These are phyloP conservation scores for Philereme vetulata DNA, from an alignment of 2,888 invertebrate species.

Conservation along the genomic window DNA sequence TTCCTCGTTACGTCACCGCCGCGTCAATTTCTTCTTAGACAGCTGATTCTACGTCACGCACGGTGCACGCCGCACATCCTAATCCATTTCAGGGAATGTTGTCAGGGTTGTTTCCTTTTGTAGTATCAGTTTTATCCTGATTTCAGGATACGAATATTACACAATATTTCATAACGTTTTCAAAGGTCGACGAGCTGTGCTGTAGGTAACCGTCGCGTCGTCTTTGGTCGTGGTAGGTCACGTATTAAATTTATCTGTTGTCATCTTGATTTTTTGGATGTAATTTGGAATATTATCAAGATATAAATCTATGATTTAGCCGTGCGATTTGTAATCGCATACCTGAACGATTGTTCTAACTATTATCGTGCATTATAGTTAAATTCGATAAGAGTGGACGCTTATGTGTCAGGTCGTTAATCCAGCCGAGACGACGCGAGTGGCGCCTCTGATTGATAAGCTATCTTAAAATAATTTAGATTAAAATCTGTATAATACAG, in stretches of 20 bases:
- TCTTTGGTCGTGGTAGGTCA: neutral
- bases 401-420: neutral
- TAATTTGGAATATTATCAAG: neutral
- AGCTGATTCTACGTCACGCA: constrained; percentile 61
- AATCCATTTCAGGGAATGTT: constrained; percentile 37
- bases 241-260: neutral
- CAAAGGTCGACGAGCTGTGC: neutral
- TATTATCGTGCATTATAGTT: constrained; percentile 2
- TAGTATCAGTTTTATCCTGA: constrained; percentile 8
- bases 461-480: constrained; percentile 1
- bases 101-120: constrained; percentile 13
- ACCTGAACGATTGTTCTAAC: constrained; percentile 13
- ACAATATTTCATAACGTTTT: constrained; percentile 17
- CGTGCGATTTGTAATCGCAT: constrained; percentile 25
- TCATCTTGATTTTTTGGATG: neutral
- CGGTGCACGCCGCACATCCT: constrained; percentile 24
- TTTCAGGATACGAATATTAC: constrained; percentile 9
- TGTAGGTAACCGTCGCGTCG: neutral
- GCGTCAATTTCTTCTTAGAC: constrained; percentile 44
- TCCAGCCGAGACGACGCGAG: neutral
- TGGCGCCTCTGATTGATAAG: constrained; percentile 28
- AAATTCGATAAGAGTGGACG: constrained; percentile 10
- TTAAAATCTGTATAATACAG: neutral
- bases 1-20: constrained; percentile 49
- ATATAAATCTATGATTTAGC: constrained; percentile 4